phyloP scores from a whole-genome alignment of 2,797 vertebrate species.

The Limnodromus scolopaceus region DNA sequence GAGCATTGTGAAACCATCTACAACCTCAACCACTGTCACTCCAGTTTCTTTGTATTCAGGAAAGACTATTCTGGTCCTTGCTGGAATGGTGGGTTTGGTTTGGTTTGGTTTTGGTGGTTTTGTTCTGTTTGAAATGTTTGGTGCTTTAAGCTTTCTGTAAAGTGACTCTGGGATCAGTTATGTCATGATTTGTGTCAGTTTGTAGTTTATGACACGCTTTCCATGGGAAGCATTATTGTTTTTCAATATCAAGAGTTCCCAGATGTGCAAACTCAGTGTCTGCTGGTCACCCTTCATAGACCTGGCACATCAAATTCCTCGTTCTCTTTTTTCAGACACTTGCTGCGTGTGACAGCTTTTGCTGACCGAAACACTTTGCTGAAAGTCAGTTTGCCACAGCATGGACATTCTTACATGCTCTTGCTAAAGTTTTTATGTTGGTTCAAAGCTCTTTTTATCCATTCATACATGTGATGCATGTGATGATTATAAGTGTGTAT shows the following conservation, averaged over 20 bases:
- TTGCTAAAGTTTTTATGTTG: neutral
- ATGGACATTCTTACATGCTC: neutral
- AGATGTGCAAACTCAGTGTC: neutral
- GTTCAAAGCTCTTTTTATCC: neutral
- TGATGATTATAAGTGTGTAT: neutral
- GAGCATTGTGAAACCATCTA: neutral
- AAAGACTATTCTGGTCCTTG: neutral
- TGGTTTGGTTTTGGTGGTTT: neutral
- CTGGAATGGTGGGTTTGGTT: neutral
- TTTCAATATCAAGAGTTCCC: neutral
- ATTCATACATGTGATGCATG: neutral
- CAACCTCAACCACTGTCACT: neutral
- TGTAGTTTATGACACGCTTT: neutral
- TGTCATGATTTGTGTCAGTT: neutral
- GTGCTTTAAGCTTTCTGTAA: neutral
- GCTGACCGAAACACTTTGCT: neutral
- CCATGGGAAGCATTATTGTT: neutral
- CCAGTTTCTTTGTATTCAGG: neutral
- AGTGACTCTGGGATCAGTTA: neutral
- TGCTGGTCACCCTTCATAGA: neutral
- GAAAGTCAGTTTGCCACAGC: neutral
- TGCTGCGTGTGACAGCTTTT: neutral
- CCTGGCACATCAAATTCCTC: neutral
- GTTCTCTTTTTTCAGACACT: neutral
- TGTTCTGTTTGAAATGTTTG: neutral